A percentile compares a stretch with the other conserved stretches of the same genome.
phyloP scores from a whole-genome alignment of 2,113 vertebrate species.

The Triplophysa siluroides region DNA sequence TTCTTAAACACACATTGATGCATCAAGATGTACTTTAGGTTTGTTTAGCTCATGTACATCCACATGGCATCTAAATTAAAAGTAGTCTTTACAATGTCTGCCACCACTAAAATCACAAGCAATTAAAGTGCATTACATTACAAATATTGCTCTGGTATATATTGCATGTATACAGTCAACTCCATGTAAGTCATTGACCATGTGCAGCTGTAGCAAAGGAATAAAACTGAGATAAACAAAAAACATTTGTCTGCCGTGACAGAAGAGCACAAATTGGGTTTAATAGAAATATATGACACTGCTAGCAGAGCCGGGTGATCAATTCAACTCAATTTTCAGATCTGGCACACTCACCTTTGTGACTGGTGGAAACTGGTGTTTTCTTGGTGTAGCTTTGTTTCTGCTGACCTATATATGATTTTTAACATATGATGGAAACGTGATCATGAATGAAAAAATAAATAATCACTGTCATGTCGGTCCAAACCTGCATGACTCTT shows the following conservation, averaged over 20 bases:
- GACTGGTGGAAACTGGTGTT: background rate
- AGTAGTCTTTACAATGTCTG: background rate
- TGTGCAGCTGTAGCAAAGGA: background rate
- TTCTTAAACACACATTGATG: background rate
- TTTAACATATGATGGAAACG: conserved; percentile 16
- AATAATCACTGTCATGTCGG: too few relatives aligned
- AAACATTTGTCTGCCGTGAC: conserved; percentile 21
- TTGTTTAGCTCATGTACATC: too few relatives aligned
- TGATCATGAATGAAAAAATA: background rate
- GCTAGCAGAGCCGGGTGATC: conserved; percentile 30
- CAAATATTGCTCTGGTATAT: too few relatives aligned
- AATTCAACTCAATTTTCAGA: conserved; percentile 16
- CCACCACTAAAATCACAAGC: background rate
- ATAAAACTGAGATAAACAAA: conserved; percentile 47
- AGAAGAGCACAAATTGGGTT: conserved; percentile 43
- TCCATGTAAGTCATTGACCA: background rate
- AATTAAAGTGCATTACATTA: conserved; percentile 16
- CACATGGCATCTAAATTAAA: too few relatives aligned
- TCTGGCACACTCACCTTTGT: conserved; percentile 9
- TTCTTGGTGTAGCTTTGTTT: background rate
- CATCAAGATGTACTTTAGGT: too few relatives aligned
- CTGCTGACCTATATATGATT: conserved; percentile 29
- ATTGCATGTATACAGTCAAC: too few relatives aligned
- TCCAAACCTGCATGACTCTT: too few relatives aligned
- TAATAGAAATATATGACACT: conserved; percentile 41